Percentiles rank a stretch among this genome's conserved stretches.
These are phyloP conservation scores for Oncorhynchus clarkii DNA, from an alignment of 2,113 vertebrate genomes.

Conservation along the genomic window DNA sequence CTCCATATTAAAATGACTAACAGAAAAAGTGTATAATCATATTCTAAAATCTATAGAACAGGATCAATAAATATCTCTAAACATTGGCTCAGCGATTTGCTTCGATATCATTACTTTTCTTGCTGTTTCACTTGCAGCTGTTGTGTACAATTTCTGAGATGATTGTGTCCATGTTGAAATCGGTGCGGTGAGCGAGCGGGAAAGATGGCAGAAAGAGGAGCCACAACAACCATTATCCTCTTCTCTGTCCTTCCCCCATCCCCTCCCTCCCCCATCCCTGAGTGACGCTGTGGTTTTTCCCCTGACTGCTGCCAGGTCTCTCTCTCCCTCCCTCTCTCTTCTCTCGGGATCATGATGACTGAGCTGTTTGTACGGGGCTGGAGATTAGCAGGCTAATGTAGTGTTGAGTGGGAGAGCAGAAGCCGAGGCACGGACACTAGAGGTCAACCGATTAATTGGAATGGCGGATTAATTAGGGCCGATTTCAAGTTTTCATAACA, in stretches of 20 bases:
- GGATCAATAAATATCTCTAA: no score
- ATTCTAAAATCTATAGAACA: no score
- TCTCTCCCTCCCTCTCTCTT: not conserved
- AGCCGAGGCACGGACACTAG: not conserved
- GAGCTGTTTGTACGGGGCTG: constrained; percentile 28
- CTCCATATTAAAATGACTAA: no score
- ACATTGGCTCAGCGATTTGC: no score
- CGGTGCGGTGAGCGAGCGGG: not conserved
- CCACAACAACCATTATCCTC: not conserved
- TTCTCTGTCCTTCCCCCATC: not conserved
- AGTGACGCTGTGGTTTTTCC: constrained; percentile 45
- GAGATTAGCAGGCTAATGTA: constrained; percentile 21
- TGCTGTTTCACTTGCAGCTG: no score
- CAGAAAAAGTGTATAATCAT: no score
- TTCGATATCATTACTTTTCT: no score
- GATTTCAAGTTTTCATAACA: no score
- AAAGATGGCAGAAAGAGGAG: constrained; percentile 7
- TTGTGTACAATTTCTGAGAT: no score
- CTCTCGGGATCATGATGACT: constrained; percentile 41
- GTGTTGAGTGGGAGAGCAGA: not conserved
- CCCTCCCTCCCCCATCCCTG: constrained; percentile 14
- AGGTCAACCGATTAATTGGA: no score
- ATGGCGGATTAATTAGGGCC: no score
- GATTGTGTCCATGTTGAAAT: not conserved
- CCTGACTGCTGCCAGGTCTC: not conserved